phyloP scores from a whole-genome alignment of 2,797 vertebrate genomes.

The Hippocampus kuda region DNA sequence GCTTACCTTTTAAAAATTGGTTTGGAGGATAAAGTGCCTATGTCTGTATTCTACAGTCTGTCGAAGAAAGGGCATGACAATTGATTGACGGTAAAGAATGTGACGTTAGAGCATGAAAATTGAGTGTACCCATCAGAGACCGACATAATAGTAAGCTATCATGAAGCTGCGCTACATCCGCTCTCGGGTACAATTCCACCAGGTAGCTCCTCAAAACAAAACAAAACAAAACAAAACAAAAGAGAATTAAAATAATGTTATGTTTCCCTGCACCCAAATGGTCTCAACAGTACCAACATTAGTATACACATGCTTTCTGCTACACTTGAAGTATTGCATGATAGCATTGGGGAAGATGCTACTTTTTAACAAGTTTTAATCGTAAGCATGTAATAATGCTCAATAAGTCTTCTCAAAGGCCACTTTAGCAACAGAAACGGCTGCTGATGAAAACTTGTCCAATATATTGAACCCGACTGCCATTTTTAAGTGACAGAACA shows the following conservation, averaged over 20 bases:
- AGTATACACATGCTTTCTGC: background rate
- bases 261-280: background rate
- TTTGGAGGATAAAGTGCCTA: background rate
- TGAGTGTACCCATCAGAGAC: background rate
- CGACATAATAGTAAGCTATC: background rate
- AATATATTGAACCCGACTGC: conserved; percentile 32
- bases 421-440: conserved; percentile 20
- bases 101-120: background rate
- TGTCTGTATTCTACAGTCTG: background rate
- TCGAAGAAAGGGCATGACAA: background rate
- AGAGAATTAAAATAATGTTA: background rate
- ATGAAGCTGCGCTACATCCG: background rate
- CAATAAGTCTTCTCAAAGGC: conserved; percentile 39
- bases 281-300: background rate
- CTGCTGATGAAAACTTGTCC: conserved; percentile 26
- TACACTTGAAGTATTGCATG: conserved; percentile 10
- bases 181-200: background rate
- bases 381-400: background rate
- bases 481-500: conserved; percentile 31
- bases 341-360: conserved; percentile 8
- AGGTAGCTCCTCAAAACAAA: background rate
- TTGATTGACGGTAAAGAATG: background rate
- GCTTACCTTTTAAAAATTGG: background rate
- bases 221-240: background rate
- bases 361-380: conserved; percentile 11